Conservation (phyloP, 2,888 invertebrate genomes). For the Alcis repandata region DNA sequence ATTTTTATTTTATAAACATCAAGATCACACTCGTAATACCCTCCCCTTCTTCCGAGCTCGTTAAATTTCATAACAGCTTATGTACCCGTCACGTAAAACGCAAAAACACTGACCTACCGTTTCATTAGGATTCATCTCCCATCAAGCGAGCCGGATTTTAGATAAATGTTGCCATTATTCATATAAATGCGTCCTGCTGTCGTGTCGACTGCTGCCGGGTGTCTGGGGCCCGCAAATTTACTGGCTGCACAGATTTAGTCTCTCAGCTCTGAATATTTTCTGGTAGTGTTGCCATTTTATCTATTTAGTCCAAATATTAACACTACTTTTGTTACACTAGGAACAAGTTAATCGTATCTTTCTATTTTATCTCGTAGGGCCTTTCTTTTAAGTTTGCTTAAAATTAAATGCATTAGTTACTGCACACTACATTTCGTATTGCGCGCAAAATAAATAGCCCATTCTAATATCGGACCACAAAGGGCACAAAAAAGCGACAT, state of each 20-base stretch:
- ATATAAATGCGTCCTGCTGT: slow-evolving; percentile 58
- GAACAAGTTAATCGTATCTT: no score
- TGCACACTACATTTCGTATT: no score
- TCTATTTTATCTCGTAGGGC: no score
- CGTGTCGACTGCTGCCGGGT: slow-evolving; percentile 15
- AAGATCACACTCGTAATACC: no score
- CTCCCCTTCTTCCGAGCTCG: no score
- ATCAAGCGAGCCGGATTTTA: slow-evolving; percentile 48
- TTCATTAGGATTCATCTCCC: slow-evolving; percentile 53
- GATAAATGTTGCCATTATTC: slow-evolving; percentile 56
- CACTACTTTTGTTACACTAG: no score
- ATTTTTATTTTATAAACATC: no score
- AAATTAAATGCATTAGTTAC: no score
- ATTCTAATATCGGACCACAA: no score
- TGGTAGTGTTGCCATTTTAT: background rate
- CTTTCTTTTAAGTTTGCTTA: no score
- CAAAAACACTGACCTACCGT: slow-evolving; percentile 31
- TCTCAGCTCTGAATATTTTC: slow-evolving; percentile 12
- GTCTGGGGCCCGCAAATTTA: slow-evolving; percentile 24
- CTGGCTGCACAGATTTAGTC: slow-evolving; percentile 24
- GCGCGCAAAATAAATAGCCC: no score
- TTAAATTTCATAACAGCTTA: background rate
- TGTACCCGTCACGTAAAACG: background rate
- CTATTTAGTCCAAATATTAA: background rate
- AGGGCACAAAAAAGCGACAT: no score